A percentile compares a stretch with the other conserved stretches of the same genome.
Conservation (phyloP, 2,888 invertebrate genomes). For the Tridacna gigas region DNA sequence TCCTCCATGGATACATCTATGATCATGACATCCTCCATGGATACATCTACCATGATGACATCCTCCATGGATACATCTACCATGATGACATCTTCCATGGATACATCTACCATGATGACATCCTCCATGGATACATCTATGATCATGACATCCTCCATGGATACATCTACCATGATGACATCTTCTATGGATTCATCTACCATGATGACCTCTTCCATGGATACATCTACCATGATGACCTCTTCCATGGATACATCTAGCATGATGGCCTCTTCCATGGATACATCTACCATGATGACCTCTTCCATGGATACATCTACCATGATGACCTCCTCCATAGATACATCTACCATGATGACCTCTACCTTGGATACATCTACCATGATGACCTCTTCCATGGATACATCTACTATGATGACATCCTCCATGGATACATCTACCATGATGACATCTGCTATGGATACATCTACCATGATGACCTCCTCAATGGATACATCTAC, state of each 20-base stretch:
- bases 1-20: background rate
- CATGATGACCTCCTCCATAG: background rate
- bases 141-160: background rate
- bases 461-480: background rate
- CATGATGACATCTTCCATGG: background rate
- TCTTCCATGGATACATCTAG: conserved; percentile 1
- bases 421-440: background rate
- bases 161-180: background rate
- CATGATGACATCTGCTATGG: background rate
- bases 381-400: background rate
- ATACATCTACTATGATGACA: background rate
- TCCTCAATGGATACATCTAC: background rate
- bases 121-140: conserved; percentile 9
- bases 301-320: background rate
- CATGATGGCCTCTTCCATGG: conserved; percentile 2
- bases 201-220: background rate
- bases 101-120: background rate
- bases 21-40: background rate
- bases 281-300: background rate
- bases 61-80: too few relatives aligned
- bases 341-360: background rate
- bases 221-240: background rate
- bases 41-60: too few relatives aligned
- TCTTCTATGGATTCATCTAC: background rate
- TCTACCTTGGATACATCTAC: background rate